Base-by-base conservation (phyloP, 2,797 vertebrate genomes). In the Adrianichthys oophorus region DNA sequence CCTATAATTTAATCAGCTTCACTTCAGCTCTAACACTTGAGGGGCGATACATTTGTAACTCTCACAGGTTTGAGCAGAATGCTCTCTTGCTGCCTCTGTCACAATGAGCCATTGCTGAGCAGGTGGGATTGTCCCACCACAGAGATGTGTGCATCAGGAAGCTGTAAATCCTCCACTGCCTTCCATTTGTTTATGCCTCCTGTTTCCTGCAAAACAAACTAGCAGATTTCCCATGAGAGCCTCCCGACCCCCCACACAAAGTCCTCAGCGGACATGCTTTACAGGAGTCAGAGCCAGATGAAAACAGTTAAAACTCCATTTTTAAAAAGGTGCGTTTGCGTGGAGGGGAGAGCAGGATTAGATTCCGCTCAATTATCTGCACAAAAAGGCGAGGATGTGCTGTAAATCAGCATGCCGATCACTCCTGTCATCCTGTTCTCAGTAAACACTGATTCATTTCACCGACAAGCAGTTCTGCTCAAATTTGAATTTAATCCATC, bases 191-290 rank as follows among this genome's bases (percentile, higher is more conserved):
- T 90, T 86, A 89, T 60, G 49, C 82, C 80, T 83, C 85, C 88
- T 85, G 83, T 89, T 90, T 90, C 81, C 84, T 78, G 66, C 85
- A 84, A 90, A 87, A 90, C 88, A 90, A 90, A 91, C 84, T 83
- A 74, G 63, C 78, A 90, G 86, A 92, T 92, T 92, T 92, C 90
- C 90, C 90, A 75, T 29, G 88, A 83, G 90, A 77, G 66, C 61
- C 29, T 48, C 66, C 19, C 23, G 62, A 67, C 75, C 72, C 10
- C 71, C 64, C 78, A 59, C 66, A 32, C 59, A 16, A 51, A 42
- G 18, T 74, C 67, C 62, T 78, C 77, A 57, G 70, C 55, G 62
- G 83, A 76, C 76, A 72, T 84, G 82, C 66, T 86, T 89, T 85
- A 90, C 43, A 49, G 77, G 65, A 60, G 5, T 52, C 70, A 66